phyloP scores from a whole-genome alignment of 2,113 vertebrate species.

The Capreolus pygargus region DNA sequence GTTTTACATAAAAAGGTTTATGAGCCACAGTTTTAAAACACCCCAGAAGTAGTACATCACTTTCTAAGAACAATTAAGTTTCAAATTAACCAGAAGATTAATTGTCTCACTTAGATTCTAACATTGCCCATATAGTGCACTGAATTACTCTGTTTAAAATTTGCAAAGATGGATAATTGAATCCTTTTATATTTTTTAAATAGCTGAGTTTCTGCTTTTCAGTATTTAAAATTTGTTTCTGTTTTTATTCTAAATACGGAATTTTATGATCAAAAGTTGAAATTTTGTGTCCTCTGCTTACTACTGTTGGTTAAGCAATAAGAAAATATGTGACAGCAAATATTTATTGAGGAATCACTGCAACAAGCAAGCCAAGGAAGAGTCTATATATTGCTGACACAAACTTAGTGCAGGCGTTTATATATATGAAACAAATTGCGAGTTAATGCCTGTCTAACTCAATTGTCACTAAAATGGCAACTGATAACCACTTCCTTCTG shows the following conservation, averaged over 20 bases:
- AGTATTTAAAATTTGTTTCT: not conserved
- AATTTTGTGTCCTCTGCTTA: not conserved
- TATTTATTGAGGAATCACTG: not conserved
- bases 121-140: not conserved
- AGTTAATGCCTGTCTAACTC: not conserved
- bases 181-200: not conserved
- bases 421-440: not conserved
- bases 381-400: not conserved
- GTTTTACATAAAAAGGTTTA: slow-evolving; percentile 10
- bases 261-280: not conserved
- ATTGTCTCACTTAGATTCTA: not conserved
- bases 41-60: not conserved
- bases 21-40: not conserved
- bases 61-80: slow-evolving; percentile 21
- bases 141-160: not conserved
- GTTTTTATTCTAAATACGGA: not conserved
- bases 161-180: not conserved
- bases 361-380: not conserved
- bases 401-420: not conserved
- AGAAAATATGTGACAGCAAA: not conserved
- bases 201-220: not conserved
- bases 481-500: not conserved
- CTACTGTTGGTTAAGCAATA: not conserved
- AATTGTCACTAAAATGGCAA: not conserved
- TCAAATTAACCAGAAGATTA: slow-evolving; percentile 35